Conservation (phyloP, 1,140 invertebrate species). For the Drosophila orena region DNA sequence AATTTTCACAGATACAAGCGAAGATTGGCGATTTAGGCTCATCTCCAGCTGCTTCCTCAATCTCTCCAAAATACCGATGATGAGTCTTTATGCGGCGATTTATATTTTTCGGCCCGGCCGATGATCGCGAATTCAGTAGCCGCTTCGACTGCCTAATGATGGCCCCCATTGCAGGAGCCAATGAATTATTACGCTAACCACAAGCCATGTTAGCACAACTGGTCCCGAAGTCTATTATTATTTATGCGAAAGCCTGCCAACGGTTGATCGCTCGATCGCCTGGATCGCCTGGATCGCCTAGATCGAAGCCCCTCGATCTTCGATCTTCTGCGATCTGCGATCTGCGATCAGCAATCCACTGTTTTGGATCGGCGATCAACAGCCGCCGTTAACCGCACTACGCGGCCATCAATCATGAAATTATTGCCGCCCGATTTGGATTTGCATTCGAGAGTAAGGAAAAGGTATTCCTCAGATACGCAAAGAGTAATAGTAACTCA, state of each 20-base stretch:
- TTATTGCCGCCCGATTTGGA: conserved; percentile 73
- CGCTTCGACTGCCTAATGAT: conserved; percentile 81
- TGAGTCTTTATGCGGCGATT: conserved; percentile 25
- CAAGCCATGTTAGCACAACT: conserved; percentile 81
- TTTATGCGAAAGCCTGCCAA: conserved; percentile 73
- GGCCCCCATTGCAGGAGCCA: conserved; percentile 48
- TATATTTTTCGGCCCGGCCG: conserved; percentile 31
- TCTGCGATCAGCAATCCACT: no score
- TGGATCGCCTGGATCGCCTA: conserved; percentile 7
- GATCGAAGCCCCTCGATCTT: conserved; percentile 4
- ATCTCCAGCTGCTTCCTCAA: conserved; percentile 12
- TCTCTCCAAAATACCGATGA: conserved; percentile 28
- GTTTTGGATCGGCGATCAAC: conserved; percentile 29
- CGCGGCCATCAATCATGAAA: conserved; percentile 79
- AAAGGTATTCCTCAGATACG: background rate
- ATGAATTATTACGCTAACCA: conserved; percentile 82
- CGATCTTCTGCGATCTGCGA: conserved; percentile 38
- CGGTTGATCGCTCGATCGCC: conserved; percentile 52
- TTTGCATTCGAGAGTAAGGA: conserved; percentile 37
- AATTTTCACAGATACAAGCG: conserved; percentile 64
- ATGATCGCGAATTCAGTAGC: conserved; percentile 77
- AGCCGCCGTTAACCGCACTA: conserved; percentile 73
- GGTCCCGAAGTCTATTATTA: conserved; percentile 81
- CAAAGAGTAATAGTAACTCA: background rate
- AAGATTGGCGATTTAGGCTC: background rate